Evolutionary conservation across 2,888 invertebrate species (phyloP).

Genomic region (Dexiosoma caninum): DNA sequence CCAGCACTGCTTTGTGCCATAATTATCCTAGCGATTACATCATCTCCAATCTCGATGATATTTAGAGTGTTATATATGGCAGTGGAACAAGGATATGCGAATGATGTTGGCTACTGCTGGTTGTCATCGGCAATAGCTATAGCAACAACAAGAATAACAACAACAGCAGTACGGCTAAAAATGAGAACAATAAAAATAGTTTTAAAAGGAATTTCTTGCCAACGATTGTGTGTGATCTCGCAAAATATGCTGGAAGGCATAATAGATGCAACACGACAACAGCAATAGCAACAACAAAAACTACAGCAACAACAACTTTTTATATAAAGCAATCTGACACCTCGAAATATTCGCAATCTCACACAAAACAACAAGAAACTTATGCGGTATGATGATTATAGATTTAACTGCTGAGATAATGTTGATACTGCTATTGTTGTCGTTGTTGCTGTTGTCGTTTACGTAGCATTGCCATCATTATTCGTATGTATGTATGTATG

Average conservation of each 20-base stretch:
- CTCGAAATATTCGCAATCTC: background rate
- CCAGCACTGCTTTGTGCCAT: slow-evolving; percentile 24
- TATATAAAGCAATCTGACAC: slow-evolving; percentile 2
- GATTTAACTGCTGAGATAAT: background rate
- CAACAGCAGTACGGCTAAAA: background rate
- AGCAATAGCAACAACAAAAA: no score
- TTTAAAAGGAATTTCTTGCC: slow-evolving; percentile 1
- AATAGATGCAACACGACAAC: slow-evolving; percentile 26
- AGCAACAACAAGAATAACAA: background rate
- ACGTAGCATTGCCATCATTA: no score
- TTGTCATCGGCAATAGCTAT: slow-evolving; percentile 26
- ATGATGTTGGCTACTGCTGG: slow-evolving; percentile 18
- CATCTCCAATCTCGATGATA: background rate
- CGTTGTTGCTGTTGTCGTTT: no score
- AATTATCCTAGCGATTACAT: background rate
- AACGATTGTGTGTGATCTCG: slow-evolving; percentile 11
- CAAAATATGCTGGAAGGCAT: slow-evolving; percentile 40
- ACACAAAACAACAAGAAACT: background rate
- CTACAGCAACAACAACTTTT: slow-evolving; percentile 5
- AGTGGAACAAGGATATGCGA: background rate
- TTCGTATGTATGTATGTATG: no score
- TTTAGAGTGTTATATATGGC: background rate
- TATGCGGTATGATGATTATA: slow-evolving; percentile 3
- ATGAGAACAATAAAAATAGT: background rate
- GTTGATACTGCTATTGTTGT: background rate